phyloP scores from a whole-genome alignment of 2,797 vertebrate genomes.

The Sebastolobus alascanus region DNA sequence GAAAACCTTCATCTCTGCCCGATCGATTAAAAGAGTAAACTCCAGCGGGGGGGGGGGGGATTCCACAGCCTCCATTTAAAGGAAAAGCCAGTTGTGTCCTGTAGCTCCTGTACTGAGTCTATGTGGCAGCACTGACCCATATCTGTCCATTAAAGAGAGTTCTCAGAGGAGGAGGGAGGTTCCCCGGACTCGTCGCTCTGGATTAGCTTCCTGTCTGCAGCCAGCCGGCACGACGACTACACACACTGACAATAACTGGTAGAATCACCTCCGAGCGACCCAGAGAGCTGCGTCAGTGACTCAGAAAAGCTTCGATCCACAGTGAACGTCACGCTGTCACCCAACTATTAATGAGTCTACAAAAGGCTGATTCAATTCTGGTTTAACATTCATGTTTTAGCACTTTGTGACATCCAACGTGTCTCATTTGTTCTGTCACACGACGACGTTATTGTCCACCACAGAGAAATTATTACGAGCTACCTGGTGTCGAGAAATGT shows the following conservation, averaged over 20 bases:
- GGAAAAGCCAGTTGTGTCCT: not conserved
- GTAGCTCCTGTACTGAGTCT: slow-evolving; percentile 27
- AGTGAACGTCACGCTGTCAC: not conserved
- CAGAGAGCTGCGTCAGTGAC: slow-evolving; percentile 21
- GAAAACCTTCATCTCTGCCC: not conserved
- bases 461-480: too few species aligned
- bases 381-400: not conserved
- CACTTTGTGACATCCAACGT: not conserved
- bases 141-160: slow-evolving; percentile 57
- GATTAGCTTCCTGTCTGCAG: slow-evolving; percentile 53
- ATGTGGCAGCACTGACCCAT: slow-evolving; percentile 67
- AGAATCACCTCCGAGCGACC: not conserved
- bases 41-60: not conserved
- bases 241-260: not conserved
- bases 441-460: too few species aligned
- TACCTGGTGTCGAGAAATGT: too few species aligned
- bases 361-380: not conserved
- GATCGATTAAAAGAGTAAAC: not conserved
- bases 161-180: slow-evolving; percentile 50
- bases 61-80: slow-evolving; percentile 15
- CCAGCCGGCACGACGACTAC: not conserved
- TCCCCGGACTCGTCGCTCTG: slow-evolving; percentile 45
- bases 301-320: not conserved
- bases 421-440: not conserved
- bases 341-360: not conserved